phyloP scores from a whole-genome alignment of 1,140 invertebrate genomes.

The Capitella teleta region DNA sequence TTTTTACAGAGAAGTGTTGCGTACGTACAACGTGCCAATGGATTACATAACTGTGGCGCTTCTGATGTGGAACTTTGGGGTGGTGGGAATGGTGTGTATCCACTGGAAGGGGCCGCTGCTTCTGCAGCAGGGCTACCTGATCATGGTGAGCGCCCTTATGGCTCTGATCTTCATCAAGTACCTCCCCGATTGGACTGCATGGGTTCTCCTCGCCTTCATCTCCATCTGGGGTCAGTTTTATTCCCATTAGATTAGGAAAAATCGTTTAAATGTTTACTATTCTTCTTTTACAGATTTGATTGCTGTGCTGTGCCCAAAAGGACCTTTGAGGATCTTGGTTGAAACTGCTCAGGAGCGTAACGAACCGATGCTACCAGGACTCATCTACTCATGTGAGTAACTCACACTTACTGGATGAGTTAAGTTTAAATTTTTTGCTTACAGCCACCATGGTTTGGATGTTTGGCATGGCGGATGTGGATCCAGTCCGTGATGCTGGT shows the following conservation, averaged over 20 bases:
- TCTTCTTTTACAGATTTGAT: constrained; percentile 65
- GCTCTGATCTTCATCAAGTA: constrained; percentile 99
- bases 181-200: constrained; percentile 96
- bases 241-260: neutral
- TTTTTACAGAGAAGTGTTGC: constrained; percentile 11
- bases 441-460: neutral
- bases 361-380: constrained; percentile 95
- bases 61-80: constrained; percentile 96
- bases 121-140: constrained; percentile 92
- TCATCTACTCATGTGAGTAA: constrained; percentile 64
- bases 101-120: constrained; percentile 94
- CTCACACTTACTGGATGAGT: neutral
- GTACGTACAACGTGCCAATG: constrained; percentile 69
- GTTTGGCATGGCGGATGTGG: neutral
- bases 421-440: neutral
- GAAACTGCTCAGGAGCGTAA: constrained; percentile 98
- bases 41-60: constrained; percentile 81
- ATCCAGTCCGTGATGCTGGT: no score
- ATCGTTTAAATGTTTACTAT: neutral
- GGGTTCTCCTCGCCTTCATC: constrained; percentile 91
- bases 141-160: constrained; percentile 93
- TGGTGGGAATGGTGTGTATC: constrained; percentile 93
- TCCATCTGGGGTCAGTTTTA: constrained; percentile 84
- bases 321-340: constrained; percentile 90
- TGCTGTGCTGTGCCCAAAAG: constrained; percentile 90